Conservation (phyloP, 2,888 invertebrate species). For the Ethmia dodecea region DNA sequence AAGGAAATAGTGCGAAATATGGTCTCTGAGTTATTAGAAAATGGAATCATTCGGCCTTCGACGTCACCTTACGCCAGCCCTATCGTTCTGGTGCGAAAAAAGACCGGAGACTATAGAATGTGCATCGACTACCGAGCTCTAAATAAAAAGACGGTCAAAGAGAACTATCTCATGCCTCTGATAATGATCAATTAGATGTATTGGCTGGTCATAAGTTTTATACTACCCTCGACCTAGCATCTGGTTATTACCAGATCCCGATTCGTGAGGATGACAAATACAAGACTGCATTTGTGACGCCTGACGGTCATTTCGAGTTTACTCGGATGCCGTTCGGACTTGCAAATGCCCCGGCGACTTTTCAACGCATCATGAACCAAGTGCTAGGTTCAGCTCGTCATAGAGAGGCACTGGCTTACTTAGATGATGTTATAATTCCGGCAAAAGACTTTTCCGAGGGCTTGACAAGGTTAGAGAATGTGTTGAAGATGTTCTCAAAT, state of each 20-base stretch:
- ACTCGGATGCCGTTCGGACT: conserved; percentile 21
- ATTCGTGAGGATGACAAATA: conserved; percentile 11
- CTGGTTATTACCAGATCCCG: conserved; percentile 11
- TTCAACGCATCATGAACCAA: conserved; percentile 23
- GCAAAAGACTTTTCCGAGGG: neutral
- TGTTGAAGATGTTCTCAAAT: neutral
- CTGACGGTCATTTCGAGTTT: conserved; percentile 14
- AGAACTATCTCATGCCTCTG: conserved; percentile 9
- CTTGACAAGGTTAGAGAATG: neutral
- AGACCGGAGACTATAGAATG: conserved; percentile 20
- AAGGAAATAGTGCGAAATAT: conserved; percentile 9
- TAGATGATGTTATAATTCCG: conserved; percentile 12
- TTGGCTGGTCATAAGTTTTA: conserved; percentile 7
- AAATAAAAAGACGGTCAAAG: conserved; percentile 13
- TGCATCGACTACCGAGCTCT: conserved; percentile 15
- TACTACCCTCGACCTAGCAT: conserved; percentile 9
- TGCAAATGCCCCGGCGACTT: conserved; percentile 26
- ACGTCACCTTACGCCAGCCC: conserved; percentile 10
- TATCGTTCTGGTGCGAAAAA: conserved; percentile 11
- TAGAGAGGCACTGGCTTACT: conserved; percentile 10
- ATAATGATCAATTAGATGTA: conserved; percentile 13
- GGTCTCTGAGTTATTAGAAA: conserved; percentile 6
- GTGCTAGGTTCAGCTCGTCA: conserved; percentile 6
- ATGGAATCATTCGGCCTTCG: conserved; percentile 8
- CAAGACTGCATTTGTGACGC: conserved; percentile 14